phyloP scores from a whole-genome alignment of 2,113 vertebrate genomes.

The Verasper variegatus region DNA sequence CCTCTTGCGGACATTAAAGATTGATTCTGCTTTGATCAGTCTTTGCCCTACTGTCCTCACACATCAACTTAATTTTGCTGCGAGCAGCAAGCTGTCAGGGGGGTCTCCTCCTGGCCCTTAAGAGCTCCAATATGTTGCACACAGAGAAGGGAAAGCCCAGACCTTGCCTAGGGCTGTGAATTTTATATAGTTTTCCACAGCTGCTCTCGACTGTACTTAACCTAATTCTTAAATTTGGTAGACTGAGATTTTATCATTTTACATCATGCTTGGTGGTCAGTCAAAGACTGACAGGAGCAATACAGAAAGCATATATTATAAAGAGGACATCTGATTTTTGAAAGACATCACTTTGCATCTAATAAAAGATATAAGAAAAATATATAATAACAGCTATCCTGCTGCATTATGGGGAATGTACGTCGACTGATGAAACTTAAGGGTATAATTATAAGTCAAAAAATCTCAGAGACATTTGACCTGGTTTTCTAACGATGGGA shows the following conservation, averaged over 20 bases:
- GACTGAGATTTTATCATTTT: not conserved
- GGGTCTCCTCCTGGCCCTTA: slow-evolving; percentile 10
- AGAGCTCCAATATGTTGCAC: slow-evolving; percentile 31
- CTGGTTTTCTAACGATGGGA: not conserved
- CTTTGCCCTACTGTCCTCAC: slow-evolving; percentile 27
- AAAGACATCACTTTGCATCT: no score
- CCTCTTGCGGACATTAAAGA: slow-evolving; percentile 2
- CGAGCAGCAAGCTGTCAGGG: slow-evolving; percentile 58
- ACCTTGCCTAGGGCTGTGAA: not conserved
- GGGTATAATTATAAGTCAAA: no score
- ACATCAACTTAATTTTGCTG: slow-evolving; percentile 38
- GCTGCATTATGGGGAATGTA: no score
- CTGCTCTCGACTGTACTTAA: slow-evolving; percentile 9
- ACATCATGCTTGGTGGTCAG: not conserved
- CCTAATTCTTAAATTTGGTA: not conserved
- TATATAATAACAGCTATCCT: no score
- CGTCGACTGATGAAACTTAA: not conserved
- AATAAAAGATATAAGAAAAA: no score
- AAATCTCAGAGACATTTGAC: no score
- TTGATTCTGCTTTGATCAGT: not conserved
- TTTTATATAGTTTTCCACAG: not conserved
- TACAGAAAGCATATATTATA: no score
- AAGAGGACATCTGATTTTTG: no score
- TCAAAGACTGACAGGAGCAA: not conserved
- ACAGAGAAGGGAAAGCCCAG: not conserved